phyloP scores from a whole-genome alignment of 1,140 invertebrate species.

The Drosophila lacertosa region DNA sequence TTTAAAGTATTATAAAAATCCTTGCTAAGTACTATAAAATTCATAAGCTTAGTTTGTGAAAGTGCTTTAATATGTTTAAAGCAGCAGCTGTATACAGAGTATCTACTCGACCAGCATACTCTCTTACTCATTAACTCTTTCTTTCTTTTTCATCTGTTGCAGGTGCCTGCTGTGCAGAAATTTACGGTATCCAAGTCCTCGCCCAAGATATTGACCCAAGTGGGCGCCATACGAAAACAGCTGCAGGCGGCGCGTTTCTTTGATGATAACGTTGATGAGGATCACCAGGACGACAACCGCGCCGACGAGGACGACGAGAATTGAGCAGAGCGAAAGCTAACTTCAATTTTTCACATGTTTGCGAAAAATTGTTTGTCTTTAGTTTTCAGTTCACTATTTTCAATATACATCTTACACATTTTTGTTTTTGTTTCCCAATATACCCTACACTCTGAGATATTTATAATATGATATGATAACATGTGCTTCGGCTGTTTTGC shows the following conservation, averaged over 20 bases:
- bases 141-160: background rate
- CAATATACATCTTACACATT: constrained; percentile 27
- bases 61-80: too few species aligned
- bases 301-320: background rate
- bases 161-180: constrained; percentile 81
- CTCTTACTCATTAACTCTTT: background rate
- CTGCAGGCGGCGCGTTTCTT: constrained; percentile 72
- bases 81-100: too few species aligned
- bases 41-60: too few species aligned
- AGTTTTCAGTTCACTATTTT: constrained; percentile 1
- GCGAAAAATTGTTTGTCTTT: constrained; percentile 21
- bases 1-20: too few species aligned
- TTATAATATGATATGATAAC: constrained; percentile 41
- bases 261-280: constrained; percentile 69
- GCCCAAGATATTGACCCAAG: constrained; percentile 74
- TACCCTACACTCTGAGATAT: constrained; percentile 36
- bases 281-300: constrained; percentile 6
- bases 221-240: constrained; percentile 79
- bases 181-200: constrained; percentile 67
- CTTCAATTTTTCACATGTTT: constrained; percentile 32
- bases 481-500: constrained; percentile 66
- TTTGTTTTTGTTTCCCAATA: constrained; percentile 16
- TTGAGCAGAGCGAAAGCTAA: constrained; percentile 44
- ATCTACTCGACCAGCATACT: too few species aligned
- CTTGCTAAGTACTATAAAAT: too few species aligned